Conservation (phyloP, 2,888 invertebrate genomes). For the Lasiommata megera region DNA sequence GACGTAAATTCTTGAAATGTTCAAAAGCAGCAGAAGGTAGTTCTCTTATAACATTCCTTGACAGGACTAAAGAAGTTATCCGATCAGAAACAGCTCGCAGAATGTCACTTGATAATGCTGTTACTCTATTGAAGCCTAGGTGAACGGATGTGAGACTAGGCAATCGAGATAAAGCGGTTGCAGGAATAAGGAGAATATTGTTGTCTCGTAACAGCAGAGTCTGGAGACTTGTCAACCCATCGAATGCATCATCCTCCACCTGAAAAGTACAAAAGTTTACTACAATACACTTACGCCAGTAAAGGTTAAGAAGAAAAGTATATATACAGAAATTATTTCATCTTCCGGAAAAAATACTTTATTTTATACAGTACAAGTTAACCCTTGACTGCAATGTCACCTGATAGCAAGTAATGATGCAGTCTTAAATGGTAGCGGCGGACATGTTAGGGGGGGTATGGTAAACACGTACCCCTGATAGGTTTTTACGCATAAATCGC, state of each 20-base stretch:
- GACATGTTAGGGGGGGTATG: no score
- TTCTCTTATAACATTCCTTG: conserved; percentile 93
- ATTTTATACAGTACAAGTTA: no score
- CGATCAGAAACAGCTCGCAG: conserved; percentile 87
- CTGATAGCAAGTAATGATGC: no score
- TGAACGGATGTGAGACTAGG: conserved; percentile 87
- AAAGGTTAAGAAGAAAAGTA: no score
- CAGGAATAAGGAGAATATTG: conserved; percentile 92
- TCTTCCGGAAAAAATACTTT: no score
- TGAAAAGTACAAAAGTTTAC: conserved; percentile 49
- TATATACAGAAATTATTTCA: no score
- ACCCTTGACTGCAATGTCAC: no score
- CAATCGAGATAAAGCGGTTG: conserved; percentile 90
- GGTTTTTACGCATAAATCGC: no score
- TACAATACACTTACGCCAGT: neutral
- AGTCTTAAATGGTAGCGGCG: no score
- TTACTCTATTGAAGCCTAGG: conserved; percentile 92
- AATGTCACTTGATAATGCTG: conserved; percentile 90
- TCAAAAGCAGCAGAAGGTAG: conserved; percentile 90
- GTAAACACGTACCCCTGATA: no score
- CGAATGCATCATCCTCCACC: conserved; percentile 94
- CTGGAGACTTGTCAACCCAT: conserved; percentile 89
- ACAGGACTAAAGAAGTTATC: conserved; percentile 87
- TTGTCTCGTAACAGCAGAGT: conserved; percentile 91
- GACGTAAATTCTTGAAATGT: conserved; percentile 86